These are phyloP conservation scores for Anadara kagoshimensis DNA, from an alignment of 1,140 invertebrate genomes.

Conservation along the genomic window DNA sequence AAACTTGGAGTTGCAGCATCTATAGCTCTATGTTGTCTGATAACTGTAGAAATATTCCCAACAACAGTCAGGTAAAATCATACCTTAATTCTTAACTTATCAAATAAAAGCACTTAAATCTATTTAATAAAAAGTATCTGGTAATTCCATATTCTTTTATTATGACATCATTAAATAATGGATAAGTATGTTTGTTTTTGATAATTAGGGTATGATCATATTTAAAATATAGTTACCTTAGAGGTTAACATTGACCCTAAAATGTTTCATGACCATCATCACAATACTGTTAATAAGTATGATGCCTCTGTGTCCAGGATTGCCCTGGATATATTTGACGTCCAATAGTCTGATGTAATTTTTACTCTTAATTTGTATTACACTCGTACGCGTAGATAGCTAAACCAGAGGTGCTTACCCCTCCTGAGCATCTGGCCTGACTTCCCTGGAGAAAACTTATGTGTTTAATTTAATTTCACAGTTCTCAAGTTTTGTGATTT, in stretches of 20 bases:
- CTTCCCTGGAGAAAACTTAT: too few relatives aligned
- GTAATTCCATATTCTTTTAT: background rate
- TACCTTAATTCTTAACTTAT: background rate
- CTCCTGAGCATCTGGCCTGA: too few relatives aligned
- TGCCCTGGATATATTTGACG: too few relatives aligned
- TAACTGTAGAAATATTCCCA: conserved; percentile 63
- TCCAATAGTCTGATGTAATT: too few relatives aligned
- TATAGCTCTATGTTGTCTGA: conserved; percentile 51
- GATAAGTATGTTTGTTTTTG: background rate
- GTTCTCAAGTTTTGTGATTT: too few relatives aligned
- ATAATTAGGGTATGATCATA: background rate
- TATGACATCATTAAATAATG: background rate
- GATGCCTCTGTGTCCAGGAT: too few relatives aligned
- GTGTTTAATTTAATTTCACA: too few relatives aligned
- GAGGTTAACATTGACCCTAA: background rate
- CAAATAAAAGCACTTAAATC: background rate
- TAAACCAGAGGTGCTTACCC: too few relatives aligned
- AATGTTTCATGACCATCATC: too few relatives aligned
- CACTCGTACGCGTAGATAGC: too few relatives aligned
- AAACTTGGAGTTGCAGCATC: conserved; percentile 65
- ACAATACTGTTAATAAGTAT: too few relatives aligned
- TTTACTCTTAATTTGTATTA: too few relatives aligned
- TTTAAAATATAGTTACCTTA: background rate
- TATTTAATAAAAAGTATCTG: background rate
- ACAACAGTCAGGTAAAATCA: conserved; percentile 56